Evolutionary conservation across 2,888 invertebrate species (phyloP), one percentile per base, ranked within the genome.

Genomic region (Lasioglossum calceatum): DNA sequence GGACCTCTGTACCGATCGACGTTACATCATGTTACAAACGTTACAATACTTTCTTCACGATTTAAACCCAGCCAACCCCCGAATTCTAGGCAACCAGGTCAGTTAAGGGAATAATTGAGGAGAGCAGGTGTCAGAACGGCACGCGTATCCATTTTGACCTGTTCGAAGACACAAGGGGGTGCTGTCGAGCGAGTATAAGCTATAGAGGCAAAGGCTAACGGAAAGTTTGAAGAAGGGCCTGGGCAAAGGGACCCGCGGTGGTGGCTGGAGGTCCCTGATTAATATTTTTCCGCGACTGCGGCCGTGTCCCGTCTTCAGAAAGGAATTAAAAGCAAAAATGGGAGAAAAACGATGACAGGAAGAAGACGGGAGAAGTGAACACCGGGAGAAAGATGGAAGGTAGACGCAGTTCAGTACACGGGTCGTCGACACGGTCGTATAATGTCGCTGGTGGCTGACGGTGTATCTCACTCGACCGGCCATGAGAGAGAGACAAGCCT

Each of bases 361-460:
- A 85, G 80, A 54, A 42, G 61, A 58, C 32, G 64, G 79, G 39
- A 84, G 79, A 81, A 14, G 80, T n/a, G 81, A 79, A 70, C 77
- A 77, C 81, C 23, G 54, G 61, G 79, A 87, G 87, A 84, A 89
- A 91, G 88, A 90, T 77, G 84, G 79, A 85, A 89, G 84, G 88
- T 87, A 88, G 89, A 91, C 87, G 89, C 83, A 84, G 90, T 91
- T 91, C 87, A 74, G 87, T 88, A 91, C 90, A 90, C 90, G 88
- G 87, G 88, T 91, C 88, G 91, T 90, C 90, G 91, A 90, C 91
- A 89, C 88, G 88, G 92, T 92, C 89, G 91, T 92, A 88, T 91
- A 92, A 93, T 93, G 94, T 93, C 93, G 93, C 94, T 94, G 93
- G 89, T 93, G 93, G 93, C 92, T 93, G 87, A 92, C 92, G 90